phyloP scores from a whole-genome alignment of 2,797 vertebrate genomes.

The Thripadectes ignobilis region DNA sequence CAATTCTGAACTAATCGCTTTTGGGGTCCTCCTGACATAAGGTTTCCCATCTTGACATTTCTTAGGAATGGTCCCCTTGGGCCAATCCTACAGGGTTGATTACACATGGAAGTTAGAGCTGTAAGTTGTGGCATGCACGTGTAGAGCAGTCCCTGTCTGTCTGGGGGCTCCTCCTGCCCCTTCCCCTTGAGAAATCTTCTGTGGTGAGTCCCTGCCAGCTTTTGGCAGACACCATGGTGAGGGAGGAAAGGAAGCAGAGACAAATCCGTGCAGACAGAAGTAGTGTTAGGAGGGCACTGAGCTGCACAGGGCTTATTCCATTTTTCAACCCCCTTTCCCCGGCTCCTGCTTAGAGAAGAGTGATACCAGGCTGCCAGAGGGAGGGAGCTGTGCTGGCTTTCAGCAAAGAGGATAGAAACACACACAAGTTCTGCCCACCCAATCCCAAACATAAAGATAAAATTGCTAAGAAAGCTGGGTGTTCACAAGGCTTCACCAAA shows the following conservation, averaged over 20 bases:
- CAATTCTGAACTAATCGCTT: background rate
- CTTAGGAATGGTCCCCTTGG: background rate
- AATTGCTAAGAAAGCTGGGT: background rate
- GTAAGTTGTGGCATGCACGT: fast-evolving
- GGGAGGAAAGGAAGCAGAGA: background rate
- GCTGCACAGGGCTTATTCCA: background rate
- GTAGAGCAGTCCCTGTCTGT: background rate
- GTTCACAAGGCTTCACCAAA: background rate
- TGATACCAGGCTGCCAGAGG: background rate
- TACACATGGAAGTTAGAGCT: background rate
- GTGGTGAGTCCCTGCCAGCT: background rate
- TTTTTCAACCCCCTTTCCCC: background rate
- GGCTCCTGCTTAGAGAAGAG: background rate
- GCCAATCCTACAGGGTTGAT: background rate
- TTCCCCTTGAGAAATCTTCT: background rate
- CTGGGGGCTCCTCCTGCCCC: background rate
- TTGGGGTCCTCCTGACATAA: background rate
- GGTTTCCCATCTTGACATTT: background rate
- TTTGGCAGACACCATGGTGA: background rate
- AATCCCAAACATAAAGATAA: background rate
- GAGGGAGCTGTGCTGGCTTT: background rate
- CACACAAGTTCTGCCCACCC: background rate
- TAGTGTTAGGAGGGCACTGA: background rate
- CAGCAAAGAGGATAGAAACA: background rate
- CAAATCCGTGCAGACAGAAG: background rate